Evolutionary conservation across 2,797 vertebrate genomes (phyloP).

Genomic region (Triplophysa bombifrons): DNA sequence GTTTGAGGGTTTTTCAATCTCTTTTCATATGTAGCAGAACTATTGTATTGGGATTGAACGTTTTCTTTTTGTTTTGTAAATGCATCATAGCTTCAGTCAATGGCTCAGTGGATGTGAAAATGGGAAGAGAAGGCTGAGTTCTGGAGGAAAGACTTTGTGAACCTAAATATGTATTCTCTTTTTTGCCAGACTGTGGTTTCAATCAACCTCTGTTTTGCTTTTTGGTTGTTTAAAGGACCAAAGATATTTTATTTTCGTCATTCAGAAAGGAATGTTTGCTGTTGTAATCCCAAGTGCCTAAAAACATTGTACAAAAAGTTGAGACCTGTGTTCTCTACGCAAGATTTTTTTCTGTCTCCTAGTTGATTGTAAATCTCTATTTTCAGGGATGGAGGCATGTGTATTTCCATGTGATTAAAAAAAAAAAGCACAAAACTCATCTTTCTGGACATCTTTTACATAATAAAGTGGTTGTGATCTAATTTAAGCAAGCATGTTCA

Average conservation of each 20-base stretch:
- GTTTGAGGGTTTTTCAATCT: constrained; percentile 73
- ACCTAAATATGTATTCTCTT: constrained; percentile 61
- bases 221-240: constrained; percentile 73
- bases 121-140: constrained; percentile 58
- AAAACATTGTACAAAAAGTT: constrained; percentile 71
- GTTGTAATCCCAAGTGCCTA: constrained; percentile 80
- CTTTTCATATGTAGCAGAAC: constrained; percentile 74
- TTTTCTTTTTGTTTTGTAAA: constrained; percentile 35
- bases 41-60: constrained; percentile 32
- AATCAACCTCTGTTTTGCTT: constrained; percentile 62
- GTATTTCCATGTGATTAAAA: constrained; percentile 79
- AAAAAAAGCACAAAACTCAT: constrained; percentile 67
- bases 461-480: background rate
- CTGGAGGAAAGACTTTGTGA: constrained; percentile 61
- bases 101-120: constrained; percentile 63
- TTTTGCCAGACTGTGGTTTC: constrained; percentile 66
- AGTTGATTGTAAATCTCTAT: constrained; percentile 69
- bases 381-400: constrained; percentile 73
- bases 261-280: constrained; percentile 72
- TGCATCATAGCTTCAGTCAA: constrained; percentile 66
- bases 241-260: constrained; percentile 70
- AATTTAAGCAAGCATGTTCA: background rate
- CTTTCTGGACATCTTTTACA: constrained; percentile 62
- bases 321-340: constrained; percentile 67
- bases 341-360: constrained; percentile 67